Conservation (phyloP, 2,888 invertebrate genomes). For the Hecatera dysodea region DNA sequence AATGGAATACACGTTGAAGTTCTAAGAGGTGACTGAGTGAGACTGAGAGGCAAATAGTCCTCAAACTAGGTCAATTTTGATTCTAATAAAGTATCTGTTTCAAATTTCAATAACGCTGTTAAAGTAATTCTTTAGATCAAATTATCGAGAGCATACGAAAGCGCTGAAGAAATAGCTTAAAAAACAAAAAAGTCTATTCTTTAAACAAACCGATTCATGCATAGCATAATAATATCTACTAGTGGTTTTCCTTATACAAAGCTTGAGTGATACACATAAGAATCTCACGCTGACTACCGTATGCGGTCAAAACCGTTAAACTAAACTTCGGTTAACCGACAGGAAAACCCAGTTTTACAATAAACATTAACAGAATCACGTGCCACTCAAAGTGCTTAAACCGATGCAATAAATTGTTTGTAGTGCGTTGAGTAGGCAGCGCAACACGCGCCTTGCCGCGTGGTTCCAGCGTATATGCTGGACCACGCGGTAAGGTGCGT, state of each 20-base stretch:
- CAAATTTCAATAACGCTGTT: too few species aligned
- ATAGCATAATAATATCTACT: background rate
- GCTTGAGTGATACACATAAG: conserved; percentile 26
- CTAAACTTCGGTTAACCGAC: conserved; percentile 59
- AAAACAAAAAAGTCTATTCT: background rate
- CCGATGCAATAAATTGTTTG: conserved; percentile 59
- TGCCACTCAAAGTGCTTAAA: conserved; percentile 50
- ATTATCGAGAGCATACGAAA: too few species aligned
- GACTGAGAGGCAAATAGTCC: too few species aligned
- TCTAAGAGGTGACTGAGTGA: background rate
- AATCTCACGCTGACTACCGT: conserved; percentile 41
- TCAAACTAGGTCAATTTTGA: too few species aligned
- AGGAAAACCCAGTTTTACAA: conserved; percentile 54
- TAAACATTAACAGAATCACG: conserved; percentile 58
- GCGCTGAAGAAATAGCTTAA: background rate
- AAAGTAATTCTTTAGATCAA: too few species aligned
- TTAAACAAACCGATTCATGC: background rate
- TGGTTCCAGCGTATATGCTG: too few species aligned
- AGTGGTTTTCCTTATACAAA: background rate
- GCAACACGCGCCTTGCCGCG: too few species aligned
- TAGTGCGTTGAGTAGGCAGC: conserved; percentile 35
- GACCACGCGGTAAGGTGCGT: background rate
- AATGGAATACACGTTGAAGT: background rate
- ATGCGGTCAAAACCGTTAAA: conserved; percentile 62
- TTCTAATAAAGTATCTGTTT: too few species aligned